Percentiles rank a stretch among this genome's conserved stretches.
Conservation (phyloP, 1,140 invertebrate genomes). For the Rhyzopertha dominica region DNA sequence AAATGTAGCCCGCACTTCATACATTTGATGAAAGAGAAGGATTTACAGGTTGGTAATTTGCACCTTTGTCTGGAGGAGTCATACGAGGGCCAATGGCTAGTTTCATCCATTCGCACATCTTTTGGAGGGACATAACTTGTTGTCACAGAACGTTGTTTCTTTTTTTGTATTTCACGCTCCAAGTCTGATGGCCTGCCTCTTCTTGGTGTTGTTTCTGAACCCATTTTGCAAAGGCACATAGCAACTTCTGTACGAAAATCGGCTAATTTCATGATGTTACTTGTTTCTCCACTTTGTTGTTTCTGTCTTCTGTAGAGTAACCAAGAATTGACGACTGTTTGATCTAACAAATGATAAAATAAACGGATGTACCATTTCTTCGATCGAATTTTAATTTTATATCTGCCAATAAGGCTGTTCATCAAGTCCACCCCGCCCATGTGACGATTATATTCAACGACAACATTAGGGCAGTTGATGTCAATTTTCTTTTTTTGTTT, state of each 20-base stretch:
- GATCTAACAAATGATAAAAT: slow-evolving; percentile 47
- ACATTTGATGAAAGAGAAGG: no score
- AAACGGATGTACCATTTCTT: slow-evolving; percentile 46
- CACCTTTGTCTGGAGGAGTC: no score
- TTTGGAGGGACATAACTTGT: no score
- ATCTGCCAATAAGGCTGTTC: slow-evolving; percentile 44
- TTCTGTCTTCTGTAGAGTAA: slow-evolving; percentile 17
- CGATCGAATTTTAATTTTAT: slow-evolving; percentile 43
- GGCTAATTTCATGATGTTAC: slow-evolving; percentile 10
- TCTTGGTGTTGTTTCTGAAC: no score
- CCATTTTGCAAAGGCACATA: neutral
- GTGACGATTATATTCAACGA: slow-evolving; percentile 23
- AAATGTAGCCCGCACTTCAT: no score
- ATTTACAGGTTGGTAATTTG: no score
- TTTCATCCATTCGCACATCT: no score
- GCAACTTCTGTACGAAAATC: slow-evolving; percentile 17
- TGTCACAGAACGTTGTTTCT: no score
- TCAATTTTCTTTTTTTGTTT: slow-evolving; percentile 16
- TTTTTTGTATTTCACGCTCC: no score
- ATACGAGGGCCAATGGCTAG: no score
- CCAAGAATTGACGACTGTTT: slow-evolving; percentile 31
- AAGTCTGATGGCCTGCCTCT: no score
- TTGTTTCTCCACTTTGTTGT: slow-evolving; percentile 4
- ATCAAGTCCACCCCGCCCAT: slow-evolving; percentile 49
- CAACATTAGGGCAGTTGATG: slow-evolving; percentile 17